Evolutionary conservation across 2,797 vertebrate genomes (phyloP).

Genomic region (Setipinna tenuifilis): DNA sequence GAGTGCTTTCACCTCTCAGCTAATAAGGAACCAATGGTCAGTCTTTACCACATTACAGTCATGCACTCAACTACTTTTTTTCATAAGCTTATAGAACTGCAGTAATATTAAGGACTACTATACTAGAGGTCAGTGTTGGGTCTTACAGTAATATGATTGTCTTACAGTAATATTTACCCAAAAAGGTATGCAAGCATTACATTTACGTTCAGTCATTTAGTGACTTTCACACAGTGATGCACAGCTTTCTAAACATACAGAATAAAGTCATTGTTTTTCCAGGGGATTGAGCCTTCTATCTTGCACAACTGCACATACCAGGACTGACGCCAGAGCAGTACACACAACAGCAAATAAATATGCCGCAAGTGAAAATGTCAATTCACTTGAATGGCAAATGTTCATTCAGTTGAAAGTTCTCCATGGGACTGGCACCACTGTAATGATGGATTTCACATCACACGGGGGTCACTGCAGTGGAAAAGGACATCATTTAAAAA

Average conservation of each 20-base stretch:
- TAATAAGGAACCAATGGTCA: background rate
- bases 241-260: background rate
- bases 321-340: background rate
- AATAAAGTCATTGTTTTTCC: background rate
- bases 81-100: background rate
- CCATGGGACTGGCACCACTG: background rate
- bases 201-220: background rate
- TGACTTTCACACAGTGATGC: background rate
- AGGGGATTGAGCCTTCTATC: background rate
- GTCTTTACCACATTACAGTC: background rate
- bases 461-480: background rate
- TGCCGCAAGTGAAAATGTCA: background rate
- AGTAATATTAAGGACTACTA: background rate
- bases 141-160: background rate
- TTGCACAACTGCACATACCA: background rate
- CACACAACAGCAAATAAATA: background rate
- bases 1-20: background rate
- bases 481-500: background rate
- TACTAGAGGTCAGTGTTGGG: background rate
- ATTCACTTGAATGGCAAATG: background rate
- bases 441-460: background rate
- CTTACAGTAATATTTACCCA: background rate
- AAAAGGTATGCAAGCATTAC: background rate
- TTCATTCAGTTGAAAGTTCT: conserved; percentile 10
- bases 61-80: background rate